Base-by-base conservation (phyloP, 2,797 vertebrate genomes). In the Lacerta bilineata region DNA sequence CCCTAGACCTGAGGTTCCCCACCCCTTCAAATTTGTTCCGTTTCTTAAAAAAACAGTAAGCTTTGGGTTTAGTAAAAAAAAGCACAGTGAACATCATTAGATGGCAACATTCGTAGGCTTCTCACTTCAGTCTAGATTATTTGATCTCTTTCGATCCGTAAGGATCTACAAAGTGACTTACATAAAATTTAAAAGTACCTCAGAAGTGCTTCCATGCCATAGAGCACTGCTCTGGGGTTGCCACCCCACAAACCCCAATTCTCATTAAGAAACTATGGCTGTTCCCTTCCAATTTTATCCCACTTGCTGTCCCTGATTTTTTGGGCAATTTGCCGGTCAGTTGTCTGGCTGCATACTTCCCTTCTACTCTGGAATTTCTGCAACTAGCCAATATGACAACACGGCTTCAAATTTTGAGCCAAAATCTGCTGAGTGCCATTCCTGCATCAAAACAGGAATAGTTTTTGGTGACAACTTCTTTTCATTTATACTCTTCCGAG, bases 31-130 rank as follows among this genome's bases (percentile, higher is more conserved):
- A 2, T 15, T 77, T 7, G 3, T 27, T 77, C 27, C 29, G 2
- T 11, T 13, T 43, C 11, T 77, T 92, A 15, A 55, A 55, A 55
- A 55, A 15, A 91, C 39, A 94, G 55, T 66, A 88, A 90, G 84
- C 84, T 50, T 79, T 91, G 88, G 89, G 92, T 27, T 92, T 93
- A 94, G 93, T 91, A 92, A 55, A 55, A 46, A 43, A 94, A 94
- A 91, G 4, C 82, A 92, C 0, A 0, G 41, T 79, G 90, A 92
- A 94, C 92, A 89, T 89, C 91, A 94, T 87, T 0, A 87, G 92
- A 89, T 87, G 90, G 89, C 90, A 92, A 90, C 77, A 93, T 55
- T 55, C 13, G 3, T 55, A 55, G 13, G 50, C 50, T 55, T 55
- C 50, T 84, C 91, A 91, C 13, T 80, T 23, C 8, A 61, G 18